Evolutionary conservation across 2,888 invertebrate species (phyloP).

Genomic region (Leuctra nigra): DNA sequence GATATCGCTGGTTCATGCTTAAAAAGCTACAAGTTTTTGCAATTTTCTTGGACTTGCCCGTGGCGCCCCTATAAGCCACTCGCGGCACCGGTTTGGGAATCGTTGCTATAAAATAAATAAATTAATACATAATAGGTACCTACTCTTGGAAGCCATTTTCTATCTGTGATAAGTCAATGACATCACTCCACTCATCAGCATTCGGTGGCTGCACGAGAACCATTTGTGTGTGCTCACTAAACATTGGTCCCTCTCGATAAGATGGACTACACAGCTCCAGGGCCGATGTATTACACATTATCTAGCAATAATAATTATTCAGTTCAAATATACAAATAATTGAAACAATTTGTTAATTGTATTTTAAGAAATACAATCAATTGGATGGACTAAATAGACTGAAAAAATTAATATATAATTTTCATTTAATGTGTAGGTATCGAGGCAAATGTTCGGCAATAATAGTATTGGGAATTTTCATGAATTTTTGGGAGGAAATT

Average conservation of each 20-base stretch:
- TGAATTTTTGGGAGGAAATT: too few relatives aligned
- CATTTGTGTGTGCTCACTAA: conserved; percentile 60
- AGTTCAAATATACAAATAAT: background rate
- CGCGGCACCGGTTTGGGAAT: too few relatives aligned
- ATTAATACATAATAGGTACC: background rate
- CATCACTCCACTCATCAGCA: conserved; percentile 47
- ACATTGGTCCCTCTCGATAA: conserved; percentile 48
- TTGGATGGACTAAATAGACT: background rate
- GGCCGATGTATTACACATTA: conserved; percentile 60
- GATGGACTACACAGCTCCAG: conserved; percentile 64
- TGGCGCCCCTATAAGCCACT: too few relatives aligned
- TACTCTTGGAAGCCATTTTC: conserved; percentile 1
- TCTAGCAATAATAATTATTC: conserved; percentile 31
- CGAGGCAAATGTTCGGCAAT: too few relatives aligned
- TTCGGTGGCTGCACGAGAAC: conserved; percentile 62
- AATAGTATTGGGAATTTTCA: too few relatives aligned
- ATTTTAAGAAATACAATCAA: background rate
- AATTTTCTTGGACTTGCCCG: too few relatives aligned
- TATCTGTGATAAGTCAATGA: conserved; percentile 34
- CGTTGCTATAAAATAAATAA: too few relatives aligned
- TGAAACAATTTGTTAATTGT: background rate
- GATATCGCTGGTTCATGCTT: too few relatives aligned
- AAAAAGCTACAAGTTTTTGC: too few relatives aligned
- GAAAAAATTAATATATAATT: background rate
- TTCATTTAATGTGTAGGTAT: too few relatives aligned